Conservation (phyloP, 1,140 invertebrate species). For the Meloidogyne hapla region DNA sequence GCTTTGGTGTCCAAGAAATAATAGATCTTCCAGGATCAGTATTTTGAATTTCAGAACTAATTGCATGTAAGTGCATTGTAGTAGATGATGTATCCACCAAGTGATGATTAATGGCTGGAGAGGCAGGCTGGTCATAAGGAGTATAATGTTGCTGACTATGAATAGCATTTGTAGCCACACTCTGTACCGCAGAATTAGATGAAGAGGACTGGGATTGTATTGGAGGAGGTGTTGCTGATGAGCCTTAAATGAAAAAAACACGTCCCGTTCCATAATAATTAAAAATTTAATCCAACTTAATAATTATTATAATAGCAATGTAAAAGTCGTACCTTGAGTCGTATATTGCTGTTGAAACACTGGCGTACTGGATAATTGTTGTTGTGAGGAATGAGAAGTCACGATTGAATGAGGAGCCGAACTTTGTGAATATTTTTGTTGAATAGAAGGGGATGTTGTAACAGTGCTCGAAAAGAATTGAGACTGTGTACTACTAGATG, state of each 20-base stretch:
- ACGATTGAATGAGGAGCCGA: background rate
- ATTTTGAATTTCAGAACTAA: background rate
- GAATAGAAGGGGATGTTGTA: background rate
- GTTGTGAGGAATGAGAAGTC: background rate
- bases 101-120: background rate
- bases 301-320: too few species aligned
- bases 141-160: background rate
- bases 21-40: slow-evolving; percentile 17
- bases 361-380: background rate
- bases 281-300: too few species aligned
- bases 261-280: too few species aligned
- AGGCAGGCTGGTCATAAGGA: background rate
- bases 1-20: background rate
- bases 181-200: background rate
- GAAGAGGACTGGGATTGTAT: background rate
- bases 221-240: background rate
- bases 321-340: background rate
- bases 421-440: background rate
- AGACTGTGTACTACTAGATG: background rate
- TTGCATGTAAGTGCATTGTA: background rate
- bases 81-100: background rate
- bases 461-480: background rate
- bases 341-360: background rate
- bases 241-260: background rate
- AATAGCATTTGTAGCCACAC: background rate